A percentile compares a stretch with the other conserved stretches of the same genome.
These are phyloP conservation scores for Aproaerema taeniolella DNA, from an alignment of 2,888 invertebrate genomes.

Conservation along the genomic window DNA sequence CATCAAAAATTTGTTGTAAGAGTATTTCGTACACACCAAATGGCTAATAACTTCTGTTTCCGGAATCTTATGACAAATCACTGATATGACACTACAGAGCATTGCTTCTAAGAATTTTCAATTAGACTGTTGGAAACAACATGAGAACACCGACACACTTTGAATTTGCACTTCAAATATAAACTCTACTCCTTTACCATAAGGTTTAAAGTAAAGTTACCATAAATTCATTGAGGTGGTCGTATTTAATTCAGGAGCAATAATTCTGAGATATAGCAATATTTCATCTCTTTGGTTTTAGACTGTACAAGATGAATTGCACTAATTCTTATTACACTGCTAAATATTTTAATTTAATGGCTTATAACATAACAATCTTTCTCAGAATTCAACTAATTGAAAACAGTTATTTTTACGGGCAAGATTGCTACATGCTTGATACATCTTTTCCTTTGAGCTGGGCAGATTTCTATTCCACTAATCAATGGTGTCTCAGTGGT, in stretches of 20 bases:
- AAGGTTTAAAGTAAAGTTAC: neutral
- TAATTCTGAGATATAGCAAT: conserved; percentile 4
- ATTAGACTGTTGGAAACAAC: neutral
- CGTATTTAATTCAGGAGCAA: neutral
- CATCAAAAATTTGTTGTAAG: too few relatives aligned
- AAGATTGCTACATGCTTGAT: too few relatives aligned
- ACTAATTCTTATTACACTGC: conserved; percentile 10
- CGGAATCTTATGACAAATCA: neutral
- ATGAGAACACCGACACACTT: neutral
- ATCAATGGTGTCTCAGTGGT: too few relatives aligned
- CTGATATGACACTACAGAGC: neutral
- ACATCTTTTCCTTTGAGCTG: too few relatives aligned
- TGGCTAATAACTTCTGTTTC: neutral
- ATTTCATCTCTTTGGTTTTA: conserved; percentile 1
- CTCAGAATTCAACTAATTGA: too few relatives aligned
- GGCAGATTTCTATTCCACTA: too few relatives aligned
- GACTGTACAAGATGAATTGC: neutral
- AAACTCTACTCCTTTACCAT: neutral
- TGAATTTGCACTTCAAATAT: neutral
- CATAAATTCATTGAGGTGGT: neutral
- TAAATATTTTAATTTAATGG: conserved; percentile 6
- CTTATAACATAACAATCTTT: neutral
- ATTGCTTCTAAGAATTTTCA: neutral
- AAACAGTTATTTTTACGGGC: too few relatives aligned
- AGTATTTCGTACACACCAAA: too few relatives aligned